These are phyloP conservation scores for Heliconius erato DNA, from an alignment of 2,888 invertebrate species.

Conservation along the genomic window DNA sequence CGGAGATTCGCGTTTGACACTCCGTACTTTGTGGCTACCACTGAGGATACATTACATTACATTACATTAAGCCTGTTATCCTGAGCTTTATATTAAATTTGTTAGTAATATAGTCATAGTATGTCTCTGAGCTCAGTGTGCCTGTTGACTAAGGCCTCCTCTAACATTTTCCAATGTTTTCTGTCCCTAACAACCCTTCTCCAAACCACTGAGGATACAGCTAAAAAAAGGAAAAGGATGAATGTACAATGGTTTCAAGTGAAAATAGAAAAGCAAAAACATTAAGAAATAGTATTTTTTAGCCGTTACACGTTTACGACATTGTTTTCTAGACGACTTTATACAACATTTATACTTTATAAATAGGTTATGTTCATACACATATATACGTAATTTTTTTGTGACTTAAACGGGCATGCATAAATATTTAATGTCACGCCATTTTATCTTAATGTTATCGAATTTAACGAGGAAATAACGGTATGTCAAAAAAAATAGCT, in stretches of 20 bases:
- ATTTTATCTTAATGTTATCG: constrained; percentile 22
- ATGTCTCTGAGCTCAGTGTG: no score
- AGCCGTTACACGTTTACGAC: neutral
- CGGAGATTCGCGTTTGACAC: no score
- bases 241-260: neutral
- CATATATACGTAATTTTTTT: neutral
- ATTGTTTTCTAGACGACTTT: neutral
- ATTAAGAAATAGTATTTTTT: neutral
- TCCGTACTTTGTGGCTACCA: no score
- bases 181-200: no score
- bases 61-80: no score
- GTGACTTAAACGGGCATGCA: neutral
- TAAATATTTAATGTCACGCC: neutral
- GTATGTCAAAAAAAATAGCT: constrained; percentile 15
- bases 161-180: no score
- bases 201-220: neutral
- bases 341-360: neutral
- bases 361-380: neutral
- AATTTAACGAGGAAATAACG: constrained; percentile 15
- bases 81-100: no score
- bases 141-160: no score
- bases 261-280: neutral
- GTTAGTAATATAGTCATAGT: no score
- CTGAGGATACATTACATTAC: neutral
- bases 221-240: neutral